Conservation (phyloP, 2,113 vertebrate species). For the Seriola rivoliana region DNA sequence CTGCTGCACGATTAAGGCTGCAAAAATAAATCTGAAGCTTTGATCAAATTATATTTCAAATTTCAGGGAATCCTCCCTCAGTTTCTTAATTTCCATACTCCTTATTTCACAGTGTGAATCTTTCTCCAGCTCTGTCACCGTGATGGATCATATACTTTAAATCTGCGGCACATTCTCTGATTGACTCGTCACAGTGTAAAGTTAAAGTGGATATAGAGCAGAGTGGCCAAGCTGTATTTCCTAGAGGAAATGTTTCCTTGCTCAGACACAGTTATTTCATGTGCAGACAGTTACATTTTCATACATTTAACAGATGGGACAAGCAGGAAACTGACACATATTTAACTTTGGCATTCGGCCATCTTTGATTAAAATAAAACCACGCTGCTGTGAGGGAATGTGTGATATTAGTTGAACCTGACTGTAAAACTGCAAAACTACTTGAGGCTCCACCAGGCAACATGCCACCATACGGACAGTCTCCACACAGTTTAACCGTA, state of each 20-base stretch:
- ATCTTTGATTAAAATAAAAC: conserved; percentile 15
- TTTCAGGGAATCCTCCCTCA: background rate
- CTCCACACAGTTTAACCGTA: conserved; percentile 41
- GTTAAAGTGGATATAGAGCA: background rate
- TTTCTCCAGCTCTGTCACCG: conserved; percentile 4
- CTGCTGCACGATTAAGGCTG: background rate
- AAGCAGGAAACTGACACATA: conserved; percentile 43
- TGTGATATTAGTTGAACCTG: background rate
- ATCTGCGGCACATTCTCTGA: background rate
- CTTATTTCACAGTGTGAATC: conserved; percentile 10
- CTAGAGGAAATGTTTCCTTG: conserved; percentile 26
- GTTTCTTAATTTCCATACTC: conserved; percentile 4
- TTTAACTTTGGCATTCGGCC: background rate
- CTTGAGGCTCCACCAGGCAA: background rate
- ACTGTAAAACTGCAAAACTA: conserved; percentile 3
- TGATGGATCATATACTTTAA: background rate
- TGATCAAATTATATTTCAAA: background rate
- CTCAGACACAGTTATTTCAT: conserved; percentile 16
- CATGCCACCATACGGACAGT: conserved; percentile 26
- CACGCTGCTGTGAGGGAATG: conserved; percentile 12
- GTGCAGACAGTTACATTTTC: background rate
- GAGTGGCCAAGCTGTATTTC: background rate
- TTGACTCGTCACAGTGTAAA: background rate
- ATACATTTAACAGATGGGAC: conserved; percentile 55
- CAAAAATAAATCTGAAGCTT: conserved; percentile 7